Percentiles rank a stretch among this genome's conserved stretches.
These are phyloP conservation scores for Cryptomyrus ogoouensis DNA, from an alignment of 2,113 vertebrate genomes.

Conservation along the genomic window DNA sequence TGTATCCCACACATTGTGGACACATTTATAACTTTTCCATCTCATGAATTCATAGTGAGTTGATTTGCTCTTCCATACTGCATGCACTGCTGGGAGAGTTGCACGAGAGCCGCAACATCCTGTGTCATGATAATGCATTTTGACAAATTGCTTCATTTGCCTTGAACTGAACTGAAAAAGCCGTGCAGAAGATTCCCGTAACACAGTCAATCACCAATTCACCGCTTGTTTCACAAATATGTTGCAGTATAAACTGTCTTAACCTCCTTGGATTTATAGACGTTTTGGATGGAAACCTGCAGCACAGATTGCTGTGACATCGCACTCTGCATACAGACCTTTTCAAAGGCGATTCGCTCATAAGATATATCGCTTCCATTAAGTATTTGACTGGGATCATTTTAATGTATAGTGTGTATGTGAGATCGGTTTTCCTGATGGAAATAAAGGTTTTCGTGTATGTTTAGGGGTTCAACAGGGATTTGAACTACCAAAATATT, in stretches of 20 bases:
- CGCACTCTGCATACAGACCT: neutral
- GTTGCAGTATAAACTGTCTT: neutral
- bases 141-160: neutral
- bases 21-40: neutral
- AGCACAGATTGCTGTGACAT: neutral
- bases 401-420: neutral
- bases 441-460: neutral
- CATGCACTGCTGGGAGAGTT: neutral
- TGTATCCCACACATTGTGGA: neutral
- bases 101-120: neutral
- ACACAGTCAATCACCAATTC: neutral
- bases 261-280: neutral
- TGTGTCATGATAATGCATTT: neutral
- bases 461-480: neutral
- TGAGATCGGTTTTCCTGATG: neutral
- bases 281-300: neutral
- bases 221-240: neutral
- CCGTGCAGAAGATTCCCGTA: too few relatives aligned
- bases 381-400: neutral
- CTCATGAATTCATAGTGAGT: neutral
- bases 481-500: neutral
- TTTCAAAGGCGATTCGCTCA: neutral
- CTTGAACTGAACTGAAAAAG: conserved; percentile 5
- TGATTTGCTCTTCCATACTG: neutral
- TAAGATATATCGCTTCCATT: neutral